Conservation (phyloP, 2,888 invertebrate genomes). For the Lepidocyrtoides sp. region DNA sequence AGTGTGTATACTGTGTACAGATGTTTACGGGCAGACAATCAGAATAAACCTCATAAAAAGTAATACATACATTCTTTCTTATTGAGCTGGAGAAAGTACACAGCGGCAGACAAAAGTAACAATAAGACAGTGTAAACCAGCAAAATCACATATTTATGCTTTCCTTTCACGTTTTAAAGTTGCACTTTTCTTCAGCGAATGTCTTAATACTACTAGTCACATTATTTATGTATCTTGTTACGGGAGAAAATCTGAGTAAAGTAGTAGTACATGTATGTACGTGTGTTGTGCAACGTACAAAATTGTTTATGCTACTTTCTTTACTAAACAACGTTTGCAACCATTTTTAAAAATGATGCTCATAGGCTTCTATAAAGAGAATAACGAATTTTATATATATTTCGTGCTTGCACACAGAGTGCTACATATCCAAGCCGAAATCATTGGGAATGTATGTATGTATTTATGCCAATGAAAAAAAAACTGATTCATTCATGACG, state of each 20-base stretch:
- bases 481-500: conserved; percentile 13
- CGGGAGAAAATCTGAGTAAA: background rate
- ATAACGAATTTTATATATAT: too few relatives aligned
- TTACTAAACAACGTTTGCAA: too few relatives aligned
- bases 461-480: too few relatives aligned
- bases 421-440: too few relatives aligned
- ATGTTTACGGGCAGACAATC: background rate
- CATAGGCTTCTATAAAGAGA: too few relatives aligned
- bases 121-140: background rate
- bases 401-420: too few relatives aligned
- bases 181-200: conserved; percentile 17
- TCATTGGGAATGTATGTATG: too few relatives aligned
- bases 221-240: background rate
- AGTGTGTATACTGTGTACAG: background rate
- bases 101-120: background rate
- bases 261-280: background rate
- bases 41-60: background rate
- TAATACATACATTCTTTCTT: background rate
- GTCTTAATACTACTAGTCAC: background rate
- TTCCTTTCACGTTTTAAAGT: conserved; percentile 31
- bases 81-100: too few relatives aligned
- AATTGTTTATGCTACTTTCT: too few relatives aligned
- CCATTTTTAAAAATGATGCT: too few relatives aligned
- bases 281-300: too few relatives aligned
- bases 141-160: background rate